These are phyloP conservation scores for Megaceryle torquata DNA, from an alignment of 2,113 vertebrate species.

Conservation along the genomic window DNA sequence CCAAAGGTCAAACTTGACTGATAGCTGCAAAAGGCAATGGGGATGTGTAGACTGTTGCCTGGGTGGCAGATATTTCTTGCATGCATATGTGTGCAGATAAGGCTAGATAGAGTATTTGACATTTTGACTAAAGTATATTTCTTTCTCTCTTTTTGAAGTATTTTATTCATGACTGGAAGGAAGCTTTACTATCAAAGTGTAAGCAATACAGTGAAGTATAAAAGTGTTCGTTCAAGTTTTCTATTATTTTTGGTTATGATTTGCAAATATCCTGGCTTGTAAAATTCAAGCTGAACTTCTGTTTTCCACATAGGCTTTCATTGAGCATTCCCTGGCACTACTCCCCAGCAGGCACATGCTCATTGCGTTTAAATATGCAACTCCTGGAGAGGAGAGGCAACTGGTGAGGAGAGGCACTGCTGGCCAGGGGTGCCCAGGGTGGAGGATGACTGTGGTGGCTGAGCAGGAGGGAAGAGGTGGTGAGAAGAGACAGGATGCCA, in stretches of 20 bases:
- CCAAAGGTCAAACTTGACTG: constrained; percentile 53
- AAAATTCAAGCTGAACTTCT: neutral
- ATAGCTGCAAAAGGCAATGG: neutral
- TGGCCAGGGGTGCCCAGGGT: neutral
- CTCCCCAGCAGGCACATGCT: neutral
- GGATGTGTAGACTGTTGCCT: neutral
- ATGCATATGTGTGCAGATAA: constrained; percentile 26
- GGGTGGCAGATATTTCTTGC: constrained; percentile 18
- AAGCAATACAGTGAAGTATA: neutral
- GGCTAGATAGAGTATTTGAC: neutral
- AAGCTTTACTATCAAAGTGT: neutral
- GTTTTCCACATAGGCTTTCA: neutral
- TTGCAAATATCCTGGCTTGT: neutral
- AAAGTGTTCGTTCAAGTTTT: neutral
- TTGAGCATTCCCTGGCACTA: neutral
- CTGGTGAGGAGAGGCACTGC: neutral
- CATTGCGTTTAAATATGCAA: neutral
- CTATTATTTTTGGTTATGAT: neutral
- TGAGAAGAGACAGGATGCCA: neutral
- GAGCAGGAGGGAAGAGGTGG: neutral
- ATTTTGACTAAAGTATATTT: neutral
- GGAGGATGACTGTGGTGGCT: neutral
- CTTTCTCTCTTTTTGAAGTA: neutral
- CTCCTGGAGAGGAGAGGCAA: neutral
- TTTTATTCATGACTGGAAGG: neutral